These are phyloP conservation scores for Tetranychus piercei DNA, from an alignment of 2,888 invertebrate species.

Conservation along the genomic window DNA sequence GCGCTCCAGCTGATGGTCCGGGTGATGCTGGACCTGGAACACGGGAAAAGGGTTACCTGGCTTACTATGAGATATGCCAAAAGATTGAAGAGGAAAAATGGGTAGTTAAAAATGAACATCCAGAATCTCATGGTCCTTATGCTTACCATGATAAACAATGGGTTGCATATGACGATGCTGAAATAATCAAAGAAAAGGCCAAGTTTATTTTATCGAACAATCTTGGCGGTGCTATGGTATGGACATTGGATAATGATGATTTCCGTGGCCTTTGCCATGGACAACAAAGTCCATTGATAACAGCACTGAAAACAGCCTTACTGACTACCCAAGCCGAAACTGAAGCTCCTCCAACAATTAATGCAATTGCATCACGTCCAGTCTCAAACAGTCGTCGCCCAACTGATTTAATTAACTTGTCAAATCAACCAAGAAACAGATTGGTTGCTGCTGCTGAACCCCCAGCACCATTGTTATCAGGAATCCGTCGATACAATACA, in stretches of 20 bases:
- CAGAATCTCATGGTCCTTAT: slow-evolving; percentile 69
- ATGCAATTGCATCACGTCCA: not conserved
- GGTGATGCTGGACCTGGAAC: slow-evolving; percentile 78
- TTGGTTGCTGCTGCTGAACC: not conserved
- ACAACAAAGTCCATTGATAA: slow-evolving; percentile 51
- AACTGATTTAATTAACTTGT: not conserved
- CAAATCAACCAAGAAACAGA: not conserved
- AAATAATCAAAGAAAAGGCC: slow-evolving; percentile 59
- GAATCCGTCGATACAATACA: not conserved
- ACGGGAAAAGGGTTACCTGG: slow-evolving; percentile 73
- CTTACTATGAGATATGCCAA: slow-evolving; percentile 87
- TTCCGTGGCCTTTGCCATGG: slow-evolving; percentile 70
- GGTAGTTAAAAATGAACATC: slow-evolving; percentile 61
- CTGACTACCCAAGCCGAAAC: not conserved
- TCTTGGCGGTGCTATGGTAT: slow-evolving; percentile 77
- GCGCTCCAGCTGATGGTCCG: slow-evolving; percentile 68
- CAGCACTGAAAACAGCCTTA: slow-evolving; percentile 11
- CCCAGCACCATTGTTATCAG: not conserved
- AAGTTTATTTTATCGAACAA: slow-evolving; percentile 63
- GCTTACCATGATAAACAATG: slow-evolving; percentile 71
- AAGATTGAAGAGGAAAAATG: slow-evolving; percentile 54
- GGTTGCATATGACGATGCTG: slow-evolving; percentile 79
- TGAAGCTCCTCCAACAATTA: not conserved
- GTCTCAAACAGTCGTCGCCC: not conserved
- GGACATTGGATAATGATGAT: slow-evolving; percentile 85